Percentiles rank a stretch among this genome's conserved stretches.
Conservation (phyloP, 2,888 invertebrate genomes). For the Gandaritis pyraliata region DNA sequence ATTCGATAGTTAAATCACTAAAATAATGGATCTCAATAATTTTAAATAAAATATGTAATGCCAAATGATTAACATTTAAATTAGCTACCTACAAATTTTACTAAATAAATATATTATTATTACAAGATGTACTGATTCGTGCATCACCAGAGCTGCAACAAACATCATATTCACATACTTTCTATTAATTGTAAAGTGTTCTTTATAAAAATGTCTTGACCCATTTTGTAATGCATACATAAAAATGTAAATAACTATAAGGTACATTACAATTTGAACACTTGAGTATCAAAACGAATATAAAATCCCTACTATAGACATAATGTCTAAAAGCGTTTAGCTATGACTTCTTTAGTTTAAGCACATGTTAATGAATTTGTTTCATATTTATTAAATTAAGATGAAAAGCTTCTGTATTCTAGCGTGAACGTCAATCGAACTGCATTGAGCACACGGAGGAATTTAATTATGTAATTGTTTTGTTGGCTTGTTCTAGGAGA, state of each 20-base stretch:
- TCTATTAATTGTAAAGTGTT: conserved; percentile 24
- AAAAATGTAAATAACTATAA: conserved; percentile 29
- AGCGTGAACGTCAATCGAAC: neutral
- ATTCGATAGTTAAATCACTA: conserved; percentile 47
- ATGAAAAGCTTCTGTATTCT: neutral
- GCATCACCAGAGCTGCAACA: conserved; percentile 27
- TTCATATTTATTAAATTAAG: neutral
- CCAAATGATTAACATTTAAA: conserved; percentile 61
- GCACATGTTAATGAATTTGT: neutral
- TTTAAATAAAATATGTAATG: conserved; percentile 13
- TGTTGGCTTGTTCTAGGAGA: neutral
- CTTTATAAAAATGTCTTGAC: conserved; percentile 11
- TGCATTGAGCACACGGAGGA: neutral
- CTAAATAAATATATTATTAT: conserved; percentile 42
- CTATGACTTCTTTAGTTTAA: conserved; percentile 18
- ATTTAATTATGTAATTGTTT: neutral
- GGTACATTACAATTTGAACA: conserved; percentile 48
- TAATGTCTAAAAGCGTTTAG: conserved; percentile 21
- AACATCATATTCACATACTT: conserved; percentile 14
- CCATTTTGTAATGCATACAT: conserved; percentile 8
- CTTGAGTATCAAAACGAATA: conserved; percentile 44
- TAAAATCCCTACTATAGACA: conserved; percentile 16
- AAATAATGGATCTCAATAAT: conserved; percentile 15
- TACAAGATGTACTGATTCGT: conserved; percentile 32
- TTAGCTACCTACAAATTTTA: conserved; percentile 74